These are phyloP conservation scores for Ceyx melanurus DNA, from an alignment of 2,113 vertebrate species.

Conservation along the genomic window DNA sequence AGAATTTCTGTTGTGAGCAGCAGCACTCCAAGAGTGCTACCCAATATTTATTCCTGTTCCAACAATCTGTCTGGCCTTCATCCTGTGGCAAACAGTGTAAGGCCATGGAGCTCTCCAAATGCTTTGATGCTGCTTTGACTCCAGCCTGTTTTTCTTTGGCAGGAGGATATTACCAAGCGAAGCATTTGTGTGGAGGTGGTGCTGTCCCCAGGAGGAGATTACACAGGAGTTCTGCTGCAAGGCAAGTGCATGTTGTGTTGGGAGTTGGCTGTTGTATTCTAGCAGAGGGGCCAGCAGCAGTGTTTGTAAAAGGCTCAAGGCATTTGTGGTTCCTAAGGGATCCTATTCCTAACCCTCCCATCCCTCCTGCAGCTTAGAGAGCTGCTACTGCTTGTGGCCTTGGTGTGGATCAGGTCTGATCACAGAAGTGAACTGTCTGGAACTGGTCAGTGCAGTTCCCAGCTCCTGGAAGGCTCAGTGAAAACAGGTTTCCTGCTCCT, in stretches of 20 bases:
- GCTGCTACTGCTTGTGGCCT: neutral
- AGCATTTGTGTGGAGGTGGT: conserved; percentile 75
- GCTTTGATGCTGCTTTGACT: neutral
- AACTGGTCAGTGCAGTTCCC: neutral
- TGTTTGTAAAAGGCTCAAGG: neutral
- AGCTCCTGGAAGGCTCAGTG: neutral
- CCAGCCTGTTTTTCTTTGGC: neutral
- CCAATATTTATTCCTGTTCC: neutral
- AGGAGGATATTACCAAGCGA: conserved; percentile 83
- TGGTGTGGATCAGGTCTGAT: neutral
- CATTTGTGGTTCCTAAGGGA: neutral
- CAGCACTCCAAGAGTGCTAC: neutral
- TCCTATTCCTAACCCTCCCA: neutral
- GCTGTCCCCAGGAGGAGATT: conserved; percentile 76
- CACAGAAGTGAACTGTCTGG: neutral
- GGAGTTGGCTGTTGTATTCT: neutral
- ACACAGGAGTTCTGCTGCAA: conserved; percentile 80
- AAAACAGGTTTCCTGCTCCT: neutral
- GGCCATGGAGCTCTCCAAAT: neutral
- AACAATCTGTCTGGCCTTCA: neutral
- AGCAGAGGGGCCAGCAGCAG: neutral
- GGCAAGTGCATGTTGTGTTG: conserved; percentile 72
- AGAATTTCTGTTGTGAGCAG: neutral
- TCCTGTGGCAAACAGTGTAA: neutral
- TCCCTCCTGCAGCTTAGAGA: neutral